Percentiles rank a stretch among this genome's conserved stretches.
Evolutionary conservation across 2,113 vertebrate species (phyloP).

Genomic region (Phocoena sinus): DNA sequence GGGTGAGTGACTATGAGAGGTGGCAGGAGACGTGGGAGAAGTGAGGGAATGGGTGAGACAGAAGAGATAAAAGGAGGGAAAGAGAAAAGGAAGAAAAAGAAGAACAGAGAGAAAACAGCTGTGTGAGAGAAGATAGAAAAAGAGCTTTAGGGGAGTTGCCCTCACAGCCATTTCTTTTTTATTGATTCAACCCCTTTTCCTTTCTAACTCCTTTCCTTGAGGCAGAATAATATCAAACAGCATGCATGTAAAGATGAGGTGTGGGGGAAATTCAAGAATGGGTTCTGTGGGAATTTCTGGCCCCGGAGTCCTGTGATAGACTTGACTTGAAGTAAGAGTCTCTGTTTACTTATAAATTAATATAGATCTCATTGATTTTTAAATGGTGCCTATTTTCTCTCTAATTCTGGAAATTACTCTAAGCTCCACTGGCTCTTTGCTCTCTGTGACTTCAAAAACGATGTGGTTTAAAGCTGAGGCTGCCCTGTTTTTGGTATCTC

Average conservation of each 20-base stretch:
- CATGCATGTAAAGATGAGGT: fast-evolving
- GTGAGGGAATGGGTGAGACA: neutral
- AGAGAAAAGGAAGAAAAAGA: neutral
- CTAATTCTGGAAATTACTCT: slow-evolving; percentile 1
- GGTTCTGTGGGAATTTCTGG: neutral
- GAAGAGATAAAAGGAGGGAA: neutral
- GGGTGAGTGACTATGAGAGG: neutral
- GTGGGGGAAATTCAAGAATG: neutral
- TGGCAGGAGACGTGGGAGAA: neutral
- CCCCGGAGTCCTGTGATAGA: neutral
- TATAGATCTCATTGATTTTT: neutral
- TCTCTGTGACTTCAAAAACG: neutral
- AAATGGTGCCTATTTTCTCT: neutral
- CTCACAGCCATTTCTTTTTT: neutral
- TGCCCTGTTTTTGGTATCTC: neutral
- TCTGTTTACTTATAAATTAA: neutral
- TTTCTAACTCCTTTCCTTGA: neutral
- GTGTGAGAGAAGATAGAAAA: neutral
- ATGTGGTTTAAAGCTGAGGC: neutral
- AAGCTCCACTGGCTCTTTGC: neutral
- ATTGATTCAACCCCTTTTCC: neutral
- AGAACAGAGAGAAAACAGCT: neutral
- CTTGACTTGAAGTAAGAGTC: neutral
- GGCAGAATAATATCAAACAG: neutral
- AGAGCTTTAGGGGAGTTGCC: neutral